Base-by-base conservation (phyloP, 2,113 vertebrate genomes). In the Miniopterus natalensis region DNA sequence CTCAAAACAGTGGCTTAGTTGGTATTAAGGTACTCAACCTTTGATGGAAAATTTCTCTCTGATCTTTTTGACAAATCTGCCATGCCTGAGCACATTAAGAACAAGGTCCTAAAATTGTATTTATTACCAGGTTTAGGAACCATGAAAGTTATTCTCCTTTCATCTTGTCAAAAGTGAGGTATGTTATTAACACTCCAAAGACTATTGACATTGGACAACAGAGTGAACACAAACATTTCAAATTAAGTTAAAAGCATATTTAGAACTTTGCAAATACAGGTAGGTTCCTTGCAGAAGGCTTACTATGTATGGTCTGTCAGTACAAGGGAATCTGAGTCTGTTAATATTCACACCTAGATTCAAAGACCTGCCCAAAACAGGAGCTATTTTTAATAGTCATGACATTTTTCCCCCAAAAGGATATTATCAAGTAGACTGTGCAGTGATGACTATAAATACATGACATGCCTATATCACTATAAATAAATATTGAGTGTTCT, bases 401-500 rank as follows among this genome's bases (percentile, higher is more conserved):
- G 71, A 85, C 25, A 51, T 79, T 42, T 78, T 80, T 18, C 23
- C 8, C 13, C 57, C 20, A 63, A 92, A 93, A 96, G 59, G 93
- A 95, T 83, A 66, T 77, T 92, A 95, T 94, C 92, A 94, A 92
- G 57, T 51, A 78, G 84, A 84, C 36, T 86, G 59, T 81, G 40
- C 74, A 80, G 66, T 94, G 90, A 83, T 59, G 57, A 92, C 66
- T 94, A 93, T 86, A 96, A 93, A 94, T 96, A 92, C 47, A 40
- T 95, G 93, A 89, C 79, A 45, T 68, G 81, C 83, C 83, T 68
- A 2, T 61, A 65, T 93, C 94, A 89, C 97, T 97, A 97, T 97
- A 97, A 97, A 98, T 96, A 97, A 94, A 94, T 74, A 84, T 18
- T 95, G 78, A 55, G 94, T 78, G 84, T 95, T 85, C 85, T 95